Evolutionary conservation across 2,113 vertebrate species (phyloP).

Genomic region (Tragelaphus buxtoni): DNA sequence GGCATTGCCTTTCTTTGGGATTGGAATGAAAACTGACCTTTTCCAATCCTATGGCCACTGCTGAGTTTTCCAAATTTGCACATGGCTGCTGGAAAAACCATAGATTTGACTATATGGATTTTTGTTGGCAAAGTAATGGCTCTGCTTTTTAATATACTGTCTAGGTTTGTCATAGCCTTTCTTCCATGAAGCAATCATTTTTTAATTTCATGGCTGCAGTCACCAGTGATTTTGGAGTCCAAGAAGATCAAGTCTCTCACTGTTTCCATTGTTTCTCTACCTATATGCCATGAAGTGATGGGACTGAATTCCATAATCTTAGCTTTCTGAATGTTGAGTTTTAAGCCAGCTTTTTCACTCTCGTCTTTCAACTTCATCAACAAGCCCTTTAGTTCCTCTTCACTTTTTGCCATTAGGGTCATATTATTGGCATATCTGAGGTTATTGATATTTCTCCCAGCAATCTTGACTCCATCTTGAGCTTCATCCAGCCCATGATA

Average conservation of each 20-base stretch:
- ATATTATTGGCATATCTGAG: background rate
- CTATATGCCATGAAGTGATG: background rate
- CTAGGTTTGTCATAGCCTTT: background rate
- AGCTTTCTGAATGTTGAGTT: background rate
- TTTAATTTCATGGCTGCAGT: background rate
- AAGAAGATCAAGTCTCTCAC: background rate
- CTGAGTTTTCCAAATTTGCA: too few relatives aligned
- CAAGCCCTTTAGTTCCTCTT: background rate
- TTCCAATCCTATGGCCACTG: too few relatives aligned
- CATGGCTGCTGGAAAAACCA: background rate
- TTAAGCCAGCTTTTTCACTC: background rate
- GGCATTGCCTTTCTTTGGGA: too few relatives aligned
- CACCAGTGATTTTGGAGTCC: background rate
- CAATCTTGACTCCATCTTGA: background rate
- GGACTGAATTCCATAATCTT: background rate
- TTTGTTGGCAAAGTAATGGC: background rate
- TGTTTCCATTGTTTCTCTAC: background rate
- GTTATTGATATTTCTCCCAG: background rate
- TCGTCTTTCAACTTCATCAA: background rate
- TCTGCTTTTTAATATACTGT: background rate
- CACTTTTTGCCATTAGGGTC: background rate
- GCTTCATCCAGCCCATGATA: background rate
- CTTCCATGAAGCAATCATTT: background rate
- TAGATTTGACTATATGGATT: background rate
- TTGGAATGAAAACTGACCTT: too few relatives aligned